Conservation (phyloP, 2,888 invertebrate genomes). For the Drosophila gaucha region DNA sequence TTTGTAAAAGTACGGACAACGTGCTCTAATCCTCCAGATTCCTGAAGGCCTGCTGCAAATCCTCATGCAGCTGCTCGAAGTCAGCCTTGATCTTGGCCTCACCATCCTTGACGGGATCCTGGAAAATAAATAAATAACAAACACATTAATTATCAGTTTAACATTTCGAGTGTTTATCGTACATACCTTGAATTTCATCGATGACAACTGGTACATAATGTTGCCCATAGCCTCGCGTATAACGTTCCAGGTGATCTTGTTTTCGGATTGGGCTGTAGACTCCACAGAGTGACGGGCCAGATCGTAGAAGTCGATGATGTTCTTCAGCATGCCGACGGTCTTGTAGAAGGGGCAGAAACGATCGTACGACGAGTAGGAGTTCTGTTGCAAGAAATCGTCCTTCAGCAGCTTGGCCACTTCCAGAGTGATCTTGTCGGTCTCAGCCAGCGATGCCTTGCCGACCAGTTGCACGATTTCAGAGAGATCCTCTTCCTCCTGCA, state of each 20-base stretch:
- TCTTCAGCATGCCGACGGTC: conserved; percentile 99
- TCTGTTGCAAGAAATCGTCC: conserved; percentile 99
- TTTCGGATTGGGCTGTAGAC: conserved; percentile 98
- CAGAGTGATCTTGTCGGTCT: conserved; percentile 99
- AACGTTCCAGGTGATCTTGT: conserved; percentile 99
- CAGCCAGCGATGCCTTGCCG: conserved; percentile 99
- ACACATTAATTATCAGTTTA: accelerated
- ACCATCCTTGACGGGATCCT: conserved; percentile 99
- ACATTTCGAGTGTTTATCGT: conserved; percentile 25
- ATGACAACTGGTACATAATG: conserved; percentile 97
- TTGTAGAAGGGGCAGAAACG: conserved; percentile 99
- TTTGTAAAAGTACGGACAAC: conserved; percentile 77
- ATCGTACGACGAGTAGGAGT: conserved; percentile 97
- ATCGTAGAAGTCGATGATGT: conserved; percentile 99
- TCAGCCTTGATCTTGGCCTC: conserved; percentile 98
- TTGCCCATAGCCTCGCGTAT: conserved; percentile 99
- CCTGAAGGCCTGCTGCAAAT: conserved; percentile 98
- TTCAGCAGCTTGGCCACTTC: conserved; percentile 99
- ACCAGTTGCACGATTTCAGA: conserved; percentile 99
- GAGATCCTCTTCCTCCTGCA: conserved; percentile 99
- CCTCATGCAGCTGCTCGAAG: conserved; percentile 98
- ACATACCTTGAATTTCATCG: conserved; percentile 98
- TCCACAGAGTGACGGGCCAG: conserved; percentile 99
- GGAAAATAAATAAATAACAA: conserved; percentile 22
- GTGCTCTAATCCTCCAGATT: conserved; percentile 96